Percentiles rank a stretch among this genome's conserved stretches.
These are phyloP conservation scores for Chelon labrosus DNA, from an alignment of 2,797 vertebrate genomes.

Conservation along the genomic window DNA sequence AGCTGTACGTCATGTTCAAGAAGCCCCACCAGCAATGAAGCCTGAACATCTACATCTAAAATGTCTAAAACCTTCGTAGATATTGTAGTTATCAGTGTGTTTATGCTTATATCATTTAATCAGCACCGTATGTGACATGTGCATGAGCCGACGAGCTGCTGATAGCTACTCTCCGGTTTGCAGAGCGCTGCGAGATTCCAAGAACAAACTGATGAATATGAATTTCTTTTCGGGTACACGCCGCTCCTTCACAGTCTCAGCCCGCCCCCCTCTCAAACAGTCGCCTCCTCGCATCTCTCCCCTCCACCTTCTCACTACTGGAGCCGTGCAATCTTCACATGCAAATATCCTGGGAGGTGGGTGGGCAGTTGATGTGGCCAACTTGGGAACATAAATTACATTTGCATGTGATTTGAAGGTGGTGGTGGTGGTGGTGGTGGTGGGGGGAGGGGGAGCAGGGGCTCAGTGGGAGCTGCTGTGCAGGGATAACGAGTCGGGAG, in stretches of 20 bases:
- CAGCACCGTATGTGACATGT: neutral
- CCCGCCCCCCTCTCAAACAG: neutral
- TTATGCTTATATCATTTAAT: no score
- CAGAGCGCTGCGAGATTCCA: conserved; percentile 28
- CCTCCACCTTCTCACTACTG: conserved; percentile 32
- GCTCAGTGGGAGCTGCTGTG: conserved; percentile 34
- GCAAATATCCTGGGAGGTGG: conserved; percentile 62
- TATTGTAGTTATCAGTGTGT: neutral
- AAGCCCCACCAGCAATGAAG: conserved; percentile 9
- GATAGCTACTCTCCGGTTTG: conserved; percentile 10
- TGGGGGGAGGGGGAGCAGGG: neutral
- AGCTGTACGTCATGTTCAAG: neutral
- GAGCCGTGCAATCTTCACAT: conserved; percentile 58
- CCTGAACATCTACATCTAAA: conserved; percentile 7
- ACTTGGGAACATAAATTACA: conserved; percentile 66
- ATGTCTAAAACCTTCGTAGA: neutral
- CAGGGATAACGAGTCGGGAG: conserved; percentile 38
- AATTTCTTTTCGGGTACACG: conserved; percentile 40
- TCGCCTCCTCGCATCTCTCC: conserved; percentile 19
- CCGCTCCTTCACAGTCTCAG: conserved; percentile 9
- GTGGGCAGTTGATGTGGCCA: conserved; percentile 47
- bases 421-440: no score
- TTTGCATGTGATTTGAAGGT: conserved; percentile 68
- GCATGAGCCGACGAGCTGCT: neutral
- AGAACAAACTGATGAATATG: conserved; percentile 58